Evolutionary conservation across 2,888 invertebrate genomes (phyloP).

Genomic region (Macrosoma leucophasiata): DNA sequence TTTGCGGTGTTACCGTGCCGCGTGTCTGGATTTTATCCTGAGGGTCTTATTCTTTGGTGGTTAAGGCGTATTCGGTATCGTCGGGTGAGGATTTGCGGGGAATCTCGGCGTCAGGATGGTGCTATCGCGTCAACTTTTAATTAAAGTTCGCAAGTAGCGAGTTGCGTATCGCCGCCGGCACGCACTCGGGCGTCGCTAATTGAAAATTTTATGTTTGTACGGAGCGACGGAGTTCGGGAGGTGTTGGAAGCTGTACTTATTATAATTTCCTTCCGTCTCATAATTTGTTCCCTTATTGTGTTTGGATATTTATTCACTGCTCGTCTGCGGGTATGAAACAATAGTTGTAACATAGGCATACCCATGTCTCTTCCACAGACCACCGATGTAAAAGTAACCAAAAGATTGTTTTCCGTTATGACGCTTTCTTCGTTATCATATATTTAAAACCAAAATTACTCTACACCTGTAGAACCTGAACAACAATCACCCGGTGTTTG

Average conservation of each 20-base stretch:
- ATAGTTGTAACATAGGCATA: too few species aligned
- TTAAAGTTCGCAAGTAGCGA: constrained; percentile 41
- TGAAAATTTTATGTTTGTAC: constrained; percentile 16
- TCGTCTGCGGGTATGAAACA: too few species aligned
- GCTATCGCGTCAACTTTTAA: constrained; percentile 49
- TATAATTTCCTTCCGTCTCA: too few species aligned
- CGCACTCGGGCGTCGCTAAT: constrained; percentile 12
- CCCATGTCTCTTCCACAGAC: too few species aligned
- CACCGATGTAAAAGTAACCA: too few species aligned
- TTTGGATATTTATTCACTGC: too few species aligned
- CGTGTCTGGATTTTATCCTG: constrained; percentile 13
- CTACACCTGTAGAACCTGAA: too few species aligned
- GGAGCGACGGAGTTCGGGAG: constrained; percentile 18
- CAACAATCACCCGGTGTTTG: too few species aligned
- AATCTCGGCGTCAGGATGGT: constrained; percentile 27
- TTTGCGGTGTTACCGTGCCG: constrained; percentile 15
- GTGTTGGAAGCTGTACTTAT: constrained; percentile 2
- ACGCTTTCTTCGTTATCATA: too few species aligned
- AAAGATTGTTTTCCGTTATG: too few species aligned
- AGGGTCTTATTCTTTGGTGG: constrained; percentile 26
- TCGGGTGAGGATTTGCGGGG: constrained; percentile 20
- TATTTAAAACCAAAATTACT: too few species aligned
- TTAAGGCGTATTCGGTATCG: constrained; percentile 19
- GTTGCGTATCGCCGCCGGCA: constrained; percentile 3
- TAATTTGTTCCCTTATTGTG: too few species aligned